Evolutionary conservation across 2,797 vertebrate species (phyloP), one percentile per base, ranked within the genome.

Genomic region (Galaxias olidus): DNA sequence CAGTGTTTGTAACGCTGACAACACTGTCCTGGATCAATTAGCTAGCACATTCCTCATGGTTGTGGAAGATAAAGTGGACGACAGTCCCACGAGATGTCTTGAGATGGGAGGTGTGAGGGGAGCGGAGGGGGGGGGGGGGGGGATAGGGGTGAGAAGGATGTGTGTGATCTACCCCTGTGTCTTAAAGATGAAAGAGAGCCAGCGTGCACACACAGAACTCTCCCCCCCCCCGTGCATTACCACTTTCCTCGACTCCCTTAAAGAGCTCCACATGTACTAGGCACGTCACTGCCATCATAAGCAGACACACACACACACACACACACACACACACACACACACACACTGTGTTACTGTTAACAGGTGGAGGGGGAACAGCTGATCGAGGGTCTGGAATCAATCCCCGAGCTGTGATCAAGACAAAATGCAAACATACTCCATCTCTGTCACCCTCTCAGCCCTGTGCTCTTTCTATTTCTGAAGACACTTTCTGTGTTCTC

Each of bases 261-360:
- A 85, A 71, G 75, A 78, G 74, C 52, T 77, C 71, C 71, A 83
- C 66, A 79, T 86, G 82, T 62, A 63, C 57, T 18, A 79, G 68
- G 79, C 73, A 78, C n/a, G 52, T 58, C 48, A 77, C 48, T 12
- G 19, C 66, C 75, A 50, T 61, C 53, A 62, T 46, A 58, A 20
- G 48, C 52, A 17, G 49, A 66, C 30, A 65, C 13, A 56, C 43
- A 65, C 53, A 56, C 19, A 43, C 43, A 56, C 44, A 42, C 17
- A 61, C 17, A 12, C 14, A 55, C 49, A 57, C 19, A 59, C 15
- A 41, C 59, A 63, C 20, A 8, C 10, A 42, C 12, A 41, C 2
- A 14, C 10, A 30, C 42, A n/a, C 41, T 58, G 50, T 42, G 46
- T 55, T 66, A 59, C 65, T 65, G 54, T 59, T 44, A 78, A 74